A percentile compares a stretch with the other conserved stretches of the same genome.
These are phyloP conservation scores for Noctuana brunneofusca DNA, from an alignment of 2,888 invertebrate species.

Conservation along the genomic window DNA sequence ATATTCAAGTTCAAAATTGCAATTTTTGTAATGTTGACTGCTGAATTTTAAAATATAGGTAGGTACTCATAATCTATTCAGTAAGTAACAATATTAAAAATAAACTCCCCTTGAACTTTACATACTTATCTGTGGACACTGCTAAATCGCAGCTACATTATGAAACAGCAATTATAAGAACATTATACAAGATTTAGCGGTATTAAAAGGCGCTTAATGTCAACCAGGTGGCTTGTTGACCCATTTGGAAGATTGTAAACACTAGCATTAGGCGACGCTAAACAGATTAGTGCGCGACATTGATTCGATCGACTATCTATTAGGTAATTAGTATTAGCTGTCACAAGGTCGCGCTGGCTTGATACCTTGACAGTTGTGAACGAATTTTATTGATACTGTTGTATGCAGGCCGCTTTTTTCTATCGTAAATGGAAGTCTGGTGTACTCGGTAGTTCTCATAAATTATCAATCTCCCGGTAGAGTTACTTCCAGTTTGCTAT, in stretches of 20 bases:
- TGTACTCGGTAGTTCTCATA: no score
- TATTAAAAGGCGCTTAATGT: constrained; percentile 15
- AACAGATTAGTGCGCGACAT: not conserved
- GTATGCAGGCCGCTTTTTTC: not conserved
- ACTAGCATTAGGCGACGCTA: not conserved
- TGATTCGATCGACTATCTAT: not conserved
- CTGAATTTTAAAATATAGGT: no score
- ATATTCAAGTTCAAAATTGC: no score
- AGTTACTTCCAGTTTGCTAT: not conserved
- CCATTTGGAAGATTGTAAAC: constrained; percentile 1
- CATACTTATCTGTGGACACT: not conserved
- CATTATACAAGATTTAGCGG: constrained; percentile 10
- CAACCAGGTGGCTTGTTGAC: constrained; percentile 7
- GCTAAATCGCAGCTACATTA: not conserved
- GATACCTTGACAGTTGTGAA: not conserved
- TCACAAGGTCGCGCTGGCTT: not conserved
- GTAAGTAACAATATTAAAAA: not conserved
- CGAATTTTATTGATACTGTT: not conserved
- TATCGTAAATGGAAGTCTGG: no score
- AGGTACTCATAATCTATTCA: no score
- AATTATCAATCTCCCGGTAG: not conserved
- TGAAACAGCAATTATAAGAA: constrained; percentile 2
- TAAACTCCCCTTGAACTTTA: not conserved
- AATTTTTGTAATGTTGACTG: no score
- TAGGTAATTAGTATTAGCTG: not conserved